Evolutionary conservation across 2,888 invertebrate genomes (phyloP).

Genomic region (Plebejus anna): DNA sequence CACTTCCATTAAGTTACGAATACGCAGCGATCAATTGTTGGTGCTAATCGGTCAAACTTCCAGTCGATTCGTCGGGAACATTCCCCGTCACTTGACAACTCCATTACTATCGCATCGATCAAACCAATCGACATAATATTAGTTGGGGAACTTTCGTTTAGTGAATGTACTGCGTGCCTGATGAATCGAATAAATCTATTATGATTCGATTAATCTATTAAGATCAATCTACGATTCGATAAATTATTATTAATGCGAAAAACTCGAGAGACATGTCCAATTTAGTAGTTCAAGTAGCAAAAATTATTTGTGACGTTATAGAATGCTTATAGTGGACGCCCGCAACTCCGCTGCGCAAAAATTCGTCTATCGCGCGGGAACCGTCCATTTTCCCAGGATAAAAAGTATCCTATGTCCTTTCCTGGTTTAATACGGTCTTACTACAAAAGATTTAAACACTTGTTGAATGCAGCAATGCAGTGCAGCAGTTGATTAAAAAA

Average conservation of each 20-base stretch:
- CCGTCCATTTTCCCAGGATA: no score
- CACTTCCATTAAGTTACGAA: no score
- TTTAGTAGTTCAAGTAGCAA: no score
- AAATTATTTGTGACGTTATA: no score
- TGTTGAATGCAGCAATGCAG: no score
- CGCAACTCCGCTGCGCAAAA: no score
- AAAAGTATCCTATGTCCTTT: no score
- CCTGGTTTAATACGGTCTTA: no score
- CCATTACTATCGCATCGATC: slow-evolving; percentile 1
- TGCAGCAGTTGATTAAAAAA: no score
- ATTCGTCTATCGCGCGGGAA: no score
- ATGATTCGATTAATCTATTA: background rate
- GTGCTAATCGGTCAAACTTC: slow-evolving; percentile 1
- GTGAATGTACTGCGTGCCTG: background rate
- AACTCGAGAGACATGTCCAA: background rate
- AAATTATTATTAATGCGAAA: background rate
- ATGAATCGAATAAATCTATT: slow-evolving; percentile 1
- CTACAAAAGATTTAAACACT: no score
- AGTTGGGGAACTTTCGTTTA: slow-evolving; percentile 17
- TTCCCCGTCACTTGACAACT: background rate
- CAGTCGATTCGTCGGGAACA: background rate
- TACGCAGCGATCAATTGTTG: background rate
- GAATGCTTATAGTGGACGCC: no score
- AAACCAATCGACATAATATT: background rate
- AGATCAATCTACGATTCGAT: background rate